Evolutionary conservation across 2,113 vertebrate genomes (phyloP).

Genomic region (Choloepus hoffmanni): DNA sequence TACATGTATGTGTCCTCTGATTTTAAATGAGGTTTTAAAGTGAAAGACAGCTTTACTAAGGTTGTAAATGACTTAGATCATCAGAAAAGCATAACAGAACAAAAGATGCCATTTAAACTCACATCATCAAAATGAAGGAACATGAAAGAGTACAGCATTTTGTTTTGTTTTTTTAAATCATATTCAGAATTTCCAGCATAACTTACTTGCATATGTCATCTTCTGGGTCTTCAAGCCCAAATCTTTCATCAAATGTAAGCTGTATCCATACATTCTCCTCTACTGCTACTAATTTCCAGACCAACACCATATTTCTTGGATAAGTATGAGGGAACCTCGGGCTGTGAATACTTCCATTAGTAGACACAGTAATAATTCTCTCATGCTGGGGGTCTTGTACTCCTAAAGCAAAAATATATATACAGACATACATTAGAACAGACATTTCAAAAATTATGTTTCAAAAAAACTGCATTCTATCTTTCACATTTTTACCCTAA

Average conservation of each 20-base stretch:
- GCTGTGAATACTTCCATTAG: slow-evolving; percentile 95
- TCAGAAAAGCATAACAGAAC: slow-evolving; percentile 26
- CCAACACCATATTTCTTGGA: slow-evolving; percentile 92
- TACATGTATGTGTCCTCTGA: not conserved
- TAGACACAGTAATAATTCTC: slow-evolving; percentile 95
- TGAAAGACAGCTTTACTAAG: not conserved
- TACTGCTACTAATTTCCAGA: slow-evolving; percentile 93
- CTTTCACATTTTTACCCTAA: not conserved
- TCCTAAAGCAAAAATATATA: slow-evolving; percentile 87
- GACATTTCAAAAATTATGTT: not conserved
- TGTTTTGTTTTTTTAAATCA: not conserved
- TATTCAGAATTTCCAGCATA: not conserved
- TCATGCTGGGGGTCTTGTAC: slow-evolving; percentile 97
- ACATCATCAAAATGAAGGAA: not conserved
- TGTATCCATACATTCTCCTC: slow-evolving; percentile 94
- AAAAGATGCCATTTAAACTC: not conserved
- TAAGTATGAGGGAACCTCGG: slow-evolving; percentile 96
- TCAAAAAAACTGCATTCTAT: not conserved
- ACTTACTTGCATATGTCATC: slow-evolving; percentile 99
- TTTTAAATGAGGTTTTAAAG: not conserved
- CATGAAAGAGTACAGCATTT: not conserved
- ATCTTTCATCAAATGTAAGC: slow-evolving; percentile 95
- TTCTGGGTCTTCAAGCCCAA: slow-evolving; percentile 98
- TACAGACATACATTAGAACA: slow-evolving; percentile 7
- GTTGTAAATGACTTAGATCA: not conserved